A percentile compares a stretch with the other conserved stretches of the same genome.
Evolutionary conservation across 2,888 invertebrate genomes (phyloP).

Genomic region (Sipha maydis): DNA sequence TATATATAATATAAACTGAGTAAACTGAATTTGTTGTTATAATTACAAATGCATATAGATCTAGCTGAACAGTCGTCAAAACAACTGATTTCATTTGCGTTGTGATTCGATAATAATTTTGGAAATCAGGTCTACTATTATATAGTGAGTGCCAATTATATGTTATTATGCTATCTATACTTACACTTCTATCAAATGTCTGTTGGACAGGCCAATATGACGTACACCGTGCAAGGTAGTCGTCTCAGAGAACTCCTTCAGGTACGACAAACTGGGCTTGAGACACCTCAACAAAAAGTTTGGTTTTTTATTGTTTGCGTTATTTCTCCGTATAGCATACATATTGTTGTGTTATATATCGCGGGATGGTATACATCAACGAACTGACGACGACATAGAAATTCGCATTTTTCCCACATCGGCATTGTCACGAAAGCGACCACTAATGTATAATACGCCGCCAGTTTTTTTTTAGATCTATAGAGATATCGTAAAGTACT

Average conservation of each 20-base stretch:
- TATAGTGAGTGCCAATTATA: no score
- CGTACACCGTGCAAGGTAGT: constrained; percentile 71
- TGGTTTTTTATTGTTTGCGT: neutral
- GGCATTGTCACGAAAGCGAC: constrained; percentile 55
- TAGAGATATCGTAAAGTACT: constrained; percentile 45
- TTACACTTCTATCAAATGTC: constrained; percentile 71
- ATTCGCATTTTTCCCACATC: constrained; percentile 61
- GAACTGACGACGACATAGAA: constrained; percentile 33
- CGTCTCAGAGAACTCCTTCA: constrained; percentile 68
- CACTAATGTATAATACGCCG: constrained; percentile 56
- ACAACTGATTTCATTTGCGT: no score
- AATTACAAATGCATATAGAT: no score
- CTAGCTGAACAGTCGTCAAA: no score
- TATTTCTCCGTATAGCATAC: neutral
- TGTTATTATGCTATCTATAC: constrained; percentile 24
- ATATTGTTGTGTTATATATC: neutral
- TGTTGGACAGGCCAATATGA: constrained; percentile 68
- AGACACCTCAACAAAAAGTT: constrained; percentile 7
- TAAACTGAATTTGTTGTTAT: no score
- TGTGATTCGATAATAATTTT: no score
- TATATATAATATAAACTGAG: no score
- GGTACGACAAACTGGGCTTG: constrained; percentile 55
- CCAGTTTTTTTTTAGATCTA: constrained; percentile 53
- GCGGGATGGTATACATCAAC: neutral
- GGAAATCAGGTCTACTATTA: no score